A percentile compares a stretch with the other conserved stretches of the same genome.
Conservation (phyloP, 2,797 vertebrate genomes). For the Pempheris klunzingeri region DNA sequence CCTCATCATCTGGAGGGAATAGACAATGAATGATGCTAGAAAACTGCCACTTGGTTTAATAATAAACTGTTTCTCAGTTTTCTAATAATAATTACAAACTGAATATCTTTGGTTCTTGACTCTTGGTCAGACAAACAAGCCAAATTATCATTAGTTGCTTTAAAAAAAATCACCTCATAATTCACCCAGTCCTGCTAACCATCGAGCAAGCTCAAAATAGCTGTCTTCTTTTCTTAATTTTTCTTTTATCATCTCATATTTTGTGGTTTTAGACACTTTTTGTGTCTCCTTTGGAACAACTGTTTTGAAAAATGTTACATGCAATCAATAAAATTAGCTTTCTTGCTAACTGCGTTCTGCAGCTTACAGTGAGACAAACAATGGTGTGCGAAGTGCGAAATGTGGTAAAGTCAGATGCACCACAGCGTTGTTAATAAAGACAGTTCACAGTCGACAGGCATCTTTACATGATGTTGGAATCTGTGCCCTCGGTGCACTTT, state of each 20-base stretch:
- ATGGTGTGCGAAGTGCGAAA: neutral
- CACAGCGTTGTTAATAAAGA: neutral
- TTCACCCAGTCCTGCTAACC: neutral
- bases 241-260: neutral
- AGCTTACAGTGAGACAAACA: neutral
- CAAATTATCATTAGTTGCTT: neutral
- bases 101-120: neutral
- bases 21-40: constrained; percentile 24
- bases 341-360: neutral
- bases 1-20: constrained; percentile 26
- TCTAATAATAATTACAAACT: neutral
- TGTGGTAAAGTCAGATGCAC: neutral
- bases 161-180: neutral
- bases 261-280: no score
- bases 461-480: constrained; percentile 7
- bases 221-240: neutral
- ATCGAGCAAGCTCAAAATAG: neutral
- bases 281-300: neutral
- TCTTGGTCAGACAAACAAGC: neutral
- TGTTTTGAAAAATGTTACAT: neutral
- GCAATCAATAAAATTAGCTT: neutral
- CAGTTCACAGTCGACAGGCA: neutral
- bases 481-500: constrained; percentile 20
- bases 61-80: neutral
- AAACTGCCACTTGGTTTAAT: neutral